Percentiles rank a stretch among this genome's conserved stretches.
phyloP scores from a whole-genome alignment of 30 jellyfish, hydroid and myxozoan genomes.

The Chrysaora quinquecirrha region DNA sequence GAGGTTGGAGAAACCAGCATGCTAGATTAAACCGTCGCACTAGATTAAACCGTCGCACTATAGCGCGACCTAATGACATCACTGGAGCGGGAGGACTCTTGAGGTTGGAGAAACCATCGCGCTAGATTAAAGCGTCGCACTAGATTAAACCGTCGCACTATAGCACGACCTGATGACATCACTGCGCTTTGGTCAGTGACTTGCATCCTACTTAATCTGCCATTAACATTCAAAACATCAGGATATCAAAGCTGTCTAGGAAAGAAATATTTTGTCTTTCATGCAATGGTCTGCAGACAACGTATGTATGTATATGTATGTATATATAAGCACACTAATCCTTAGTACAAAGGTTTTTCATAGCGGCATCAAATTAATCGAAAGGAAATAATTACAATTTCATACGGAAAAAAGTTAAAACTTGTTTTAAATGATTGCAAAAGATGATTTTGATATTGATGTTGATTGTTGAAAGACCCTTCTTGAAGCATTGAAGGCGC shows the following conservation, averaged over 20 bases:
- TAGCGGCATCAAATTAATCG: constrained; percentile 49
- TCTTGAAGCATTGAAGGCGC: not conserved
- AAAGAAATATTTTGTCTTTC: not conserved
- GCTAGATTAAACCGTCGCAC: no score
- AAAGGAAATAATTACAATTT: constrained; percentile 49
- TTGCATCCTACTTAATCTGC: no score
- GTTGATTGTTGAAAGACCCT: constrained; percentile 5
- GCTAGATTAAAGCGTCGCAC: no score
- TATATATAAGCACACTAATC: constrained; percentile 21
- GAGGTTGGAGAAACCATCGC: no score
- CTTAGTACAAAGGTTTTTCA: constrained; percentile 56
- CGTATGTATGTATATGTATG: no score
- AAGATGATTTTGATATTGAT: constrained; percentile 13
- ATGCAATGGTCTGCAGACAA: constrained; percentile 55
- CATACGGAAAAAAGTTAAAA: constrained; percentile 48
- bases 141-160: no score
- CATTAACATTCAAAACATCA: not conserved
- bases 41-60: no score
- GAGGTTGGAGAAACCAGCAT: no score
- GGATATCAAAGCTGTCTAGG: not conserved
- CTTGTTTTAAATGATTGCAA: constrained; percentile 40
- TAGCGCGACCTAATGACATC: no score
- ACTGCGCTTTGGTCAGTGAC: no score
- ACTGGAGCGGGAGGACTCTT: no score
- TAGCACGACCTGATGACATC: no score